Evolutionary conservation across 2,888 invertebrate genomes (phyloP).

Genomic region (Agrotis clavis): DNA sequence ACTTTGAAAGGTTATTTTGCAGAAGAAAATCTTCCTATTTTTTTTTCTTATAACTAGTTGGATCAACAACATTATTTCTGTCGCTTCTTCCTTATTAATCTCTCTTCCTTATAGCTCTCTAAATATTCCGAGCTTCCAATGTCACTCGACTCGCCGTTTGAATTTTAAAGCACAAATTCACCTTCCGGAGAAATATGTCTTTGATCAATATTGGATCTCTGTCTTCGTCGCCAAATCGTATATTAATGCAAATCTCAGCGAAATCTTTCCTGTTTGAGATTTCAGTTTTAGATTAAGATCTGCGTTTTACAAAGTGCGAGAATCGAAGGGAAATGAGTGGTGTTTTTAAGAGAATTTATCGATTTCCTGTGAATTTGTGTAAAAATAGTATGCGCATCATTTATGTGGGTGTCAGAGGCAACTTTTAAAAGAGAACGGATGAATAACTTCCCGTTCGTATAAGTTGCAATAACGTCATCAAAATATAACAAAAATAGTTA

Average conservation of each 20-base stretch:
- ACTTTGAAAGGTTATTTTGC: conserved; percentile 43
- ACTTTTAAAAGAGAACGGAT: conserved; percentile 12
- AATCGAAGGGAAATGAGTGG: conserved; percentile 30
- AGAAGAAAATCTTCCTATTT: conserved; percentile 19
- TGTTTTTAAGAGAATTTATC: conserved; percentile 44
- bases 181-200: conserved; percentile 53
- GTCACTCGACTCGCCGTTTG: conserved; percentile 45
- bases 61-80: conserved; percentile 31
- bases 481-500: background rate
- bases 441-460: background rate
- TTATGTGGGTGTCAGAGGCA: conserved; percentile 19
- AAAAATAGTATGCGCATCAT: conserved; percentile 43
- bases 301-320: conserved; percentile 27
- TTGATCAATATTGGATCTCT: conserved; percentile 63
- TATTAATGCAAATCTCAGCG: conserved; percentile 60
- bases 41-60: conserved; percentile 4
- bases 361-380: conserved; percentile 40
- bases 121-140: conserved; percentile 46
- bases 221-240: conserved; percentile 53
- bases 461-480: background rate
- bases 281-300: conserved; percentile 50
- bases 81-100: conserved; percentile 37
- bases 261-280: conserved; percentile 46
- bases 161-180: conserved; percentile 60
- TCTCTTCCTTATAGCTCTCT: conserved; percentile 43